phyloP scores from a whole-genome alignment of 2,888 invertebrate genomes.

The Tubulanus polymorphus region DNA sequence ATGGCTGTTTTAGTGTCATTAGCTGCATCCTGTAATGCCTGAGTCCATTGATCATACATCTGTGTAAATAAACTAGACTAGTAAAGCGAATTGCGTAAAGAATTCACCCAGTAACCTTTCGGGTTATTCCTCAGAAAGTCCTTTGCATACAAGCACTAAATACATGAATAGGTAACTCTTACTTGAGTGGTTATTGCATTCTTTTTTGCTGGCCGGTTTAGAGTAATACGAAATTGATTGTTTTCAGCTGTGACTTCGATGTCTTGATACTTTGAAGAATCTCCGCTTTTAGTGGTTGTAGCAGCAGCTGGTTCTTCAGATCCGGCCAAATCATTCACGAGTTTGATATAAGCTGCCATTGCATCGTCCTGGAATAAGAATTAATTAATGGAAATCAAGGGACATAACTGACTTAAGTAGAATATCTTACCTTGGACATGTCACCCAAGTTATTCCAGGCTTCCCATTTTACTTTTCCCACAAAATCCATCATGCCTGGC shows the following conservation, averaged over 20 bases:
- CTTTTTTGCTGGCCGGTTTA: slow-evolving; percentile 74
- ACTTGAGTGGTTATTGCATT: slow-evolving; percentile 85
- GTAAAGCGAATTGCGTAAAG: no score
- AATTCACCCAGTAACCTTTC: no score
- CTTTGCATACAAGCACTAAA: no score
- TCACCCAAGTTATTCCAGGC: slow-evolving; percentile 58
- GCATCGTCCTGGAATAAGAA: slow-evolving; percentile 55
- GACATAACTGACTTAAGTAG: neutral
- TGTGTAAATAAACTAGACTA: slow-evolving; percentile 32
- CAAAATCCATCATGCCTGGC: slow-evolving; percentile 60
- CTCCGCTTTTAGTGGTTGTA: slow-evolving; percentile 14
- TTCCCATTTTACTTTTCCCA: slow-evolving; percentile 60
- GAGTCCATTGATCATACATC: slow-evolving; percentile 67
- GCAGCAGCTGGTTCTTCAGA: slow-evolving; percentile 25
- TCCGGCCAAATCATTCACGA: slow-evolving; percentile 53
- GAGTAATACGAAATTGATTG: slow-evolving; percentile 44
- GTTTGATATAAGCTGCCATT: slow-evolving; percentile 54
- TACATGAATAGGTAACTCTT: no score
- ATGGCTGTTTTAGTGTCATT: slow-evolving; percentile 63
- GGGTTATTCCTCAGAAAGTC: no score
- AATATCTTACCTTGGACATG: slow-evolving; percentile 52
- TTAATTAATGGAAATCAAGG: neutral
- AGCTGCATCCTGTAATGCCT: slow-evolving; percentile 67
- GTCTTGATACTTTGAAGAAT: slow-evolving; percentile 35
- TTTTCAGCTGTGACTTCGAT: slow-evolving; percentile 29